These are phyloP conservation scores for Entomyzon cyanotis DNA, from an alignment of 2,113 vertebrate genomes.

Conservation along the genomic window DNA sequence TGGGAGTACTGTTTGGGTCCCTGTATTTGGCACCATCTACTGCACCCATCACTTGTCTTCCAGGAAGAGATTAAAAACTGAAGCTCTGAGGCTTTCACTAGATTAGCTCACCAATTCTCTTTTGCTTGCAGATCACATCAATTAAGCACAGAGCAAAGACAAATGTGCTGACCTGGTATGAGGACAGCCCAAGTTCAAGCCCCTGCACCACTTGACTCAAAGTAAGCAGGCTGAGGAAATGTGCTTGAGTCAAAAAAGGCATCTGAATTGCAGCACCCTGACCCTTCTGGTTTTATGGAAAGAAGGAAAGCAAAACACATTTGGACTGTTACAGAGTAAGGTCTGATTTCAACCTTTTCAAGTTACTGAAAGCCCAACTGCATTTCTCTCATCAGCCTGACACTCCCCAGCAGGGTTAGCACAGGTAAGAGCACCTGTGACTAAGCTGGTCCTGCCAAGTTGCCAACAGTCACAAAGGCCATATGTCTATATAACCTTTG, in stretches of 20 bases:
- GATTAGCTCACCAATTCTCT: constrained; percentile 10
- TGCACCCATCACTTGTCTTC: constrained; percentile 35
- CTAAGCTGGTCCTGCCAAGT: background rate
- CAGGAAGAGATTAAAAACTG: constrained; percentile 30
- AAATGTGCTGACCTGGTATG: background rate
- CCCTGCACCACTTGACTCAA: background rate
- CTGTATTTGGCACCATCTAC: constrained; percentile 20
- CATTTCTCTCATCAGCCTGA: background rate
- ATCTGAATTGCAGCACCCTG: background rate
- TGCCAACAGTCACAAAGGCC: background rate
- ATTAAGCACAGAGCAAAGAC: background rate
- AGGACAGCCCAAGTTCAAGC: background rate
- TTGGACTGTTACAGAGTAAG: background rate
- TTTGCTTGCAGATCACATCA: constrained; percentile 28
- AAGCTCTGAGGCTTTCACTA: constrained; percentile 23
- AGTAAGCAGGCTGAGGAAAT: background rate
- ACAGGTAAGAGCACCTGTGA: background rate
- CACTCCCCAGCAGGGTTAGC: background rate
- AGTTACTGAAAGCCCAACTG: background rate
- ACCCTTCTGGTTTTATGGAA: background rate
- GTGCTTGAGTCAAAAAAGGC: background rate
- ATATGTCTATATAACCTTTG: background rate
- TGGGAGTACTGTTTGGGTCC: constrained; percentile 47
- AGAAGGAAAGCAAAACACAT: background rate
- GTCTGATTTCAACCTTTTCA: background rate